A percentile compares a stretch with the other conserved stretches of the same genome.
Conservation (phyloP, 2,113 vertebrate genomes). For the Empidonax alnorum region DNA sequence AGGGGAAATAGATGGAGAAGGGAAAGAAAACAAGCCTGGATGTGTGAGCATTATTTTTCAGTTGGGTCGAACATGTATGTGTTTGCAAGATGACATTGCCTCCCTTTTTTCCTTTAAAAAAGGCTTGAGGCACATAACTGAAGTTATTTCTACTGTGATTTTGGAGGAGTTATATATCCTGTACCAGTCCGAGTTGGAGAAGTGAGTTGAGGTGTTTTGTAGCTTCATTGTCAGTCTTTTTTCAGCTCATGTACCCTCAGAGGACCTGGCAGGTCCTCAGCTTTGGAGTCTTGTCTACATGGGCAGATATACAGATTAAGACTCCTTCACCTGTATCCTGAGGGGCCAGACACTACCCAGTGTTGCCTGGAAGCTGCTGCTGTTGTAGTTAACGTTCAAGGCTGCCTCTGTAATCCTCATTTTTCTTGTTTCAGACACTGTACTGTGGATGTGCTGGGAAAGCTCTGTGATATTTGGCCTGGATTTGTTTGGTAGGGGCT, state of each 20-base stretch:
- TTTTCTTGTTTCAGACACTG: background rate
- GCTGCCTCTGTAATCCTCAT: accelerated
- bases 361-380: background rate
- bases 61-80: background rate
- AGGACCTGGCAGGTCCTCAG: background rate
- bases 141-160: background rate
- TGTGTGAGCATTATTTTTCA: background rate
- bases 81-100: background rate
- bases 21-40: background rate
- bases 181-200: background rate
- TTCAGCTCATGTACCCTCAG: background rate
- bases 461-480: background rate
- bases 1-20: background rate
- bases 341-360: background rate
- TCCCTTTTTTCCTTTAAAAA: background rate
- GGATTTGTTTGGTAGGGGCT: background rate
- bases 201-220: background rate
- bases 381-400: background rate
- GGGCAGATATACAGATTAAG: background rate
- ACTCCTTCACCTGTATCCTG: background rate
- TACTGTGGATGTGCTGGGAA: accelerated
- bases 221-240: background rate
- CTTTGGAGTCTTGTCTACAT: accelerated
- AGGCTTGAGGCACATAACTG: background rate
- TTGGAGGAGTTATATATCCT: background rate